phyloP scores from a whole-genome alignment of 92 coral and sea anemone species.

The Epizoanthus rinbou region DNA sequence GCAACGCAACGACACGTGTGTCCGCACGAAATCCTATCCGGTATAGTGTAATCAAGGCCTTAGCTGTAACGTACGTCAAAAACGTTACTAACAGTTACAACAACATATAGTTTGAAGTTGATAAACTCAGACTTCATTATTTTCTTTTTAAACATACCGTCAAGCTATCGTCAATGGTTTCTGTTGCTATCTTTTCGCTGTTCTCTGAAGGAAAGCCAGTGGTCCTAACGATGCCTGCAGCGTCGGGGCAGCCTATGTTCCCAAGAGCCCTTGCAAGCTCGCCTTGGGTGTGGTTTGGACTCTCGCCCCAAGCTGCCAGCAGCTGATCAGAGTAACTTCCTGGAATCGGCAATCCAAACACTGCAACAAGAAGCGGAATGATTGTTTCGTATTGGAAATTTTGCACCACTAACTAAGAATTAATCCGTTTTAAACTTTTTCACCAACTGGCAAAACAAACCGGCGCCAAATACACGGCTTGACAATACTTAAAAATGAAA shows the following conservation, averaged over 20 bases:
- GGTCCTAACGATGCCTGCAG: background rate
- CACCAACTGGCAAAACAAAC: no score
- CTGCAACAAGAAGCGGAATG: background rate
- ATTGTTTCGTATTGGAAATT: background rate
- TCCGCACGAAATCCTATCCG: no score
- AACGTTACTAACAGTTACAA: no score
- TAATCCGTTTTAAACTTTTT: no score
- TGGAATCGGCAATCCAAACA: slow-evolving; percentile 17
- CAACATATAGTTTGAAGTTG: no score
- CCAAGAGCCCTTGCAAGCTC: slow-evolving; percentile 24
- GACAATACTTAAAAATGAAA: no score
- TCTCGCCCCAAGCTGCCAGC: slow-evolving; percentile 29
- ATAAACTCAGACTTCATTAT: no score
- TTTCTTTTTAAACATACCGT: slow-evolving; percentile 6
- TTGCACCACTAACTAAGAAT: no score
- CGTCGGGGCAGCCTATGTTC: background rate
- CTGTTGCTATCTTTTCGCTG: slow-evolving; percentile 12
- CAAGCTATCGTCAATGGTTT: background rate
- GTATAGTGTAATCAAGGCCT: no score
- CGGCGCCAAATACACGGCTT: no score
- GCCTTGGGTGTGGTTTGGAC: slow-evolving; percentile 15
- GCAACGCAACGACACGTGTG: no score
- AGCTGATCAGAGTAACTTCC: slow-evolving; percentile 28
- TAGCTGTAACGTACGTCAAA: no score
- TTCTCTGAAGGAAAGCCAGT: slow-evolving; percentile 35